A percentile compares a stretch with the other conserved stretches of the same genome.
These are phyloP conservation scores for Salvelinus sp. DNA, from an alignment of 2,113 vertebrate genomes.

Conservation along the genomic window DNA sequence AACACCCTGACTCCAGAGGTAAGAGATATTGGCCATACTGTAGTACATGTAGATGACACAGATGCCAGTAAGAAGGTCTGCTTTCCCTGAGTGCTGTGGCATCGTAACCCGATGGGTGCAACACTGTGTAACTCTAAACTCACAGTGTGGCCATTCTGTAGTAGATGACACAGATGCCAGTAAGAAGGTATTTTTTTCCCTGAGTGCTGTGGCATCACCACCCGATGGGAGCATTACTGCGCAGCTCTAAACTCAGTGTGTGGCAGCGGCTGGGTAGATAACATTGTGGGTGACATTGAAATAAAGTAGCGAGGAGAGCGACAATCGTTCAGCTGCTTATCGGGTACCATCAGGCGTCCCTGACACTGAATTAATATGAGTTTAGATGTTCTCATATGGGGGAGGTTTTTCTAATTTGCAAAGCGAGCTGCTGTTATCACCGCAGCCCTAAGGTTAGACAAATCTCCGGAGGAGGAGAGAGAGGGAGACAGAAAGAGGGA, in stretches of 20 bases:
- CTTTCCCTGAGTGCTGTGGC: no score
- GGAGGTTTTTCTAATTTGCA: slow-evolving; percentile 32
- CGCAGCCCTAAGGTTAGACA: slow-evolving; percentile 30
- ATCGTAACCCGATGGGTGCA: background rate
- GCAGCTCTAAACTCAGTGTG: slow-evolving; percentile 27
- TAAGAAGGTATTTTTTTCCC: no score
- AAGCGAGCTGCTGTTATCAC: slow-evolving; percentile 30
- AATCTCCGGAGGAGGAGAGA: background rate
- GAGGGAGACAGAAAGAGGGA: slow-evolving; percentile 8
- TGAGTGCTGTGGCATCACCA: no score
- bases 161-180: no score
- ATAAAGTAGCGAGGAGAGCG: slow-evolving; percentile 40
- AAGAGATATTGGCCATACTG: no score
- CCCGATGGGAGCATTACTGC: background rate
- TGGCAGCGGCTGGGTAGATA: slow-evolving; percentile 45
- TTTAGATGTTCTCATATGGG: slow-evolving; percentile 40
- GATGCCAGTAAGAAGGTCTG: no score
- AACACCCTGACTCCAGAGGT: no score
- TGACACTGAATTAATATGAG: slow-evolving; percentile 28
- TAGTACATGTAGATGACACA: no score
- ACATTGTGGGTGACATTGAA: slow-evolving; percentile 44
- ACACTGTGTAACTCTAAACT: slow-evolving; percentile 2
- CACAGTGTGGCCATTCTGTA: slow-evolving; percentile 24
- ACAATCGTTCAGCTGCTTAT: slow-evolving; percentile 38
- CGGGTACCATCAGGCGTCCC: slow-evolving; percentile 34